Evolutionary conservation across 2,888 invertebrate genomes (phyloP), one percentile per base, ranked within the genome.

Genomic region (Melanostoma scalare): DNA sequence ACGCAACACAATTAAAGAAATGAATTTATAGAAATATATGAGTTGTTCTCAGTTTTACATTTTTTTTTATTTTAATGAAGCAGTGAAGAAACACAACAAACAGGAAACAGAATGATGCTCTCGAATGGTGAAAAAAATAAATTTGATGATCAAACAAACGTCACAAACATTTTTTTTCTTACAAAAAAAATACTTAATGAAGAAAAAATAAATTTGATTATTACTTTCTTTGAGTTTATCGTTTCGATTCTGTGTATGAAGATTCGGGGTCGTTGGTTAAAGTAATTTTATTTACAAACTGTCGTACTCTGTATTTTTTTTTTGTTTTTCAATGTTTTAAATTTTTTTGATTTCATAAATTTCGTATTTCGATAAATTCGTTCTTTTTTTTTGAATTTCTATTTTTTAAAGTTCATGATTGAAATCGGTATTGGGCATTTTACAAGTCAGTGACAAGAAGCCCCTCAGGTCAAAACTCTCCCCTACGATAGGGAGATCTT

Each of bases 401-500:
- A 9, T 68, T 68, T 67, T 74, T 31, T 61, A 55, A 42, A 61
- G 40, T 58, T 40, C 40, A 10, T 44, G 55, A 68, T 33, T 6
- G 42, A 68, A 73, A 68, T 77, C 77, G 53, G 69, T 53, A 52
- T 53, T 76, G 76, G 69, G 69, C 69, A 9, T 60, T 82, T 85
- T 87, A 87, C 67, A 87, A 86, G 84, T 91, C 91, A 87, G 91
- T 91, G 86, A 91, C 89, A 87, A 91, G 89, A 87, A 91, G 88
- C 87, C 90, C 89, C 88, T 88, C 88, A 76, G 89, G 91, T 91
- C 90, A 91, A 87, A 90, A 89, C 85, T 89, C 89, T 87, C 90
- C 90, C 87, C 90, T 88, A 86, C 90, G 89, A 87, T 89, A 89
- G 86, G 89, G 89, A 87, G 90, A 90, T 86, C 90, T 89, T 86